Evolutionary conservation across 2,113 vertebrate genomes (phyloP).

Genomic region (Equus quagga): DNA sequence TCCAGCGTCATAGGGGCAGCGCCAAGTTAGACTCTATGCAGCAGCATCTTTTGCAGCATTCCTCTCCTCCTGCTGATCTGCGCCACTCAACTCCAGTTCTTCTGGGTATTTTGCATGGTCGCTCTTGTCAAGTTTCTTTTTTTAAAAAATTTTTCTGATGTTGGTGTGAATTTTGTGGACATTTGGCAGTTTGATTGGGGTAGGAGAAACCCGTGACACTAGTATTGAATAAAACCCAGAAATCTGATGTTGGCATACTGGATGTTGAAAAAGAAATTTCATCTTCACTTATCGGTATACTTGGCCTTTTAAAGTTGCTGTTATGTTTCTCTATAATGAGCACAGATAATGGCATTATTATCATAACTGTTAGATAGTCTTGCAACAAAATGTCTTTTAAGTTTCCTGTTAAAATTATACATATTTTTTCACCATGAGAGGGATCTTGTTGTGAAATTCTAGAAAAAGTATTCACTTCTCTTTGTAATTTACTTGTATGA

Average conservation of each 20-base stretch:
- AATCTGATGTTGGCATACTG: background rate
- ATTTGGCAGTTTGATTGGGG: background rate
- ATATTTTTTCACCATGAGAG: slow-evolving; percentile 45
- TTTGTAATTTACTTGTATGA: slow-evolving; percentile 70
- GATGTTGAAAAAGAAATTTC: slow-evolving; percentile 66
- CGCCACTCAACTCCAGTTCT: slow-evolving; percentile 33
- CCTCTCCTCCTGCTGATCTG: slow-evolving; percentile 75
- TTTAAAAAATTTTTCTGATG: slow-evolving; percentile 46
- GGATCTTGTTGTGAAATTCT: slow-evolving; percentile 71
- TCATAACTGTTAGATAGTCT: slow-evolving; percentile 52
- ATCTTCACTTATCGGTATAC: slow-evolving; percentile 30
- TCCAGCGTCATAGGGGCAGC: slow-evolving; percentile 34
- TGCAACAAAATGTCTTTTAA: slow-evolving; percentile 69
- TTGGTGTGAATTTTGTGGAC: slow-evolving; percentile 36
- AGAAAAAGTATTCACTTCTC: slow-evolving; percentile 62
- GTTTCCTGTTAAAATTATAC: slow-evolving; percentile 71
- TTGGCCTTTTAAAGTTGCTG: slow-evolving; percentile 66
- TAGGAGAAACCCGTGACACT: slow-evolving; percentile 42
- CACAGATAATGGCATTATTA: slow-evolving; percentile 73
- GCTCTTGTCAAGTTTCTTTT: slow-evolving; percentile 26
- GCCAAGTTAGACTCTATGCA: background rate
- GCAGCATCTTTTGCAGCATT: slow-evolving; percentile 51
- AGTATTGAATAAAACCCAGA: slow-evolving; percentile 48
- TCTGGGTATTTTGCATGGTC: slow-evolving; percentile 63
- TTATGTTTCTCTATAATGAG: slow-evolving; percentile 55